Evolutionary conservation across 2,888 invertebrate species (phyloP).

Genomic region (Nomada fucata): DNA sequence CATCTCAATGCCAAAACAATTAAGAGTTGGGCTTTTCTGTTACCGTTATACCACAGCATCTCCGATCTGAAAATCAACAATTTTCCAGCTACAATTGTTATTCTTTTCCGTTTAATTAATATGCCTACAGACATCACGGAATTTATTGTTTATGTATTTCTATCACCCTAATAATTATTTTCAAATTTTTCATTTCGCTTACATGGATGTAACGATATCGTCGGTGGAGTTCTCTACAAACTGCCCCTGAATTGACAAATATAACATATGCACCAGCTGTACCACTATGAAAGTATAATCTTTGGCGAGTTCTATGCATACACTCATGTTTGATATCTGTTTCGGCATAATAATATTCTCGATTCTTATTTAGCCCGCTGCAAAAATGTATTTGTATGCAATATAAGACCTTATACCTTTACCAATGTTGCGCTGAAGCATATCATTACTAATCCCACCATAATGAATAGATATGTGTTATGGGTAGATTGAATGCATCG

Average conservation of each 20-base stretch:
- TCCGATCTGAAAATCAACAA: slow-evolving; percentile 2
- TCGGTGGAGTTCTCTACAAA: slow-evolving; percentile 6
- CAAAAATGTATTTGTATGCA: neutral
- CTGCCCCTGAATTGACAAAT: slow-evolving; percentile 23
- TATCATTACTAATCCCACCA: neutral
- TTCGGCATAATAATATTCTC: neutral
- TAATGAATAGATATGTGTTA: neutral
- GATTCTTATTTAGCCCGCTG: accelerated
- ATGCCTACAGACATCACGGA: neutral
- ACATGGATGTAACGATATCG: neutral
- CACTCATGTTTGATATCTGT: neutral
- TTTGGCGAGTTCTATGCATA: neutral
- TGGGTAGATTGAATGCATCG: neutral
- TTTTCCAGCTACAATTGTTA: neutral
- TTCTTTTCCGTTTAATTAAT: neutral
- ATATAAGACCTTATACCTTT: neutral
- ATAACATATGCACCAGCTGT: slow-evolving; percentile 14
- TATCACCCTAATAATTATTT: neutral
- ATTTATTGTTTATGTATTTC: neutral
- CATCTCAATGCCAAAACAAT: neutral
- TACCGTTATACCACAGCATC: neutral
- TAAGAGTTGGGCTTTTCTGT: neutral
- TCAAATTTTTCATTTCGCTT: neutral
- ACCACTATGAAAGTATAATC: neutral
- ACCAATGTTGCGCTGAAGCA: slow-evolving; percentile 23